Percentiles rank a stretch among this genome's conserved stretches.
These are phyloP conservation scores for Acromyrmex heyeri DNA, from an alignment of 1,140 invertebrate genomes.

Conservation along the genomic window DNA sequence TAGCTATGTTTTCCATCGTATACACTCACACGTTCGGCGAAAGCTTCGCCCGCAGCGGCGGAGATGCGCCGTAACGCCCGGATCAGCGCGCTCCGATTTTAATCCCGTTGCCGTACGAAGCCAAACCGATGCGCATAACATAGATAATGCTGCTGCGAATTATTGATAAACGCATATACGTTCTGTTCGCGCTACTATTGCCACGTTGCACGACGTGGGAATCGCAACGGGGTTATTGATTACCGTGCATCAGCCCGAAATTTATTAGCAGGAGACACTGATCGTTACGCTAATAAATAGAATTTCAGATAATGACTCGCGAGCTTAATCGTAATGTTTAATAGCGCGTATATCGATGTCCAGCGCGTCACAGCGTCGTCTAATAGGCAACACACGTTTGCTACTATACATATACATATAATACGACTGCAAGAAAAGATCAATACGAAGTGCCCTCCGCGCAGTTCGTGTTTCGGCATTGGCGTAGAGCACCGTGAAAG, in stretches of 20 bases:
- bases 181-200: constrained; percentile 24
- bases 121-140: constrained; percentile 56
- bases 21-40: constrained; percentile 25
- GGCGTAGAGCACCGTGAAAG: constrained; percentile 23
- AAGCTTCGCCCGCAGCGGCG: constrained; percentile 34
- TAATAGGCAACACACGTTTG: constrained; percentile 12
- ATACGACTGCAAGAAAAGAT: constrained; percentile 33
- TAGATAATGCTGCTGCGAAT: constrained; percentile 58
- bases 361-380: constrained; percentile 6
- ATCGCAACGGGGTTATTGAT: constrained; percentile 47
- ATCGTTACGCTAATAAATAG: constrained; percentile 58
- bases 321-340: constrained; percentile 57
- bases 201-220: constrained; percentile 29
- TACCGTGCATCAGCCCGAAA: constrained; percentile 47
- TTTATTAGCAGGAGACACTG: constrained; percentile 56
- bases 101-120: constrained; percentile 52
- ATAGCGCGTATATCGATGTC: constrained; percentile 20
- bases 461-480: constrained; percentile 40
- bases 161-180: constrained; percentile 45
- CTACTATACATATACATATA: not conserved
- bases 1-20: constrained; percentile 54
- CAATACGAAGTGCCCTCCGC: constrained; percentile 41
- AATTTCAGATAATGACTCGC: constrained; percentile 54
- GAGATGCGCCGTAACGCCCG: constrained; percentile 44
- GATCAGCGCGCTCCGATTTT: constrained; percentile 58